Evolutionary conservation across 2,888 invertebrate species (phyloP).

Genomic region (Folsomia manolachei): DNA sequence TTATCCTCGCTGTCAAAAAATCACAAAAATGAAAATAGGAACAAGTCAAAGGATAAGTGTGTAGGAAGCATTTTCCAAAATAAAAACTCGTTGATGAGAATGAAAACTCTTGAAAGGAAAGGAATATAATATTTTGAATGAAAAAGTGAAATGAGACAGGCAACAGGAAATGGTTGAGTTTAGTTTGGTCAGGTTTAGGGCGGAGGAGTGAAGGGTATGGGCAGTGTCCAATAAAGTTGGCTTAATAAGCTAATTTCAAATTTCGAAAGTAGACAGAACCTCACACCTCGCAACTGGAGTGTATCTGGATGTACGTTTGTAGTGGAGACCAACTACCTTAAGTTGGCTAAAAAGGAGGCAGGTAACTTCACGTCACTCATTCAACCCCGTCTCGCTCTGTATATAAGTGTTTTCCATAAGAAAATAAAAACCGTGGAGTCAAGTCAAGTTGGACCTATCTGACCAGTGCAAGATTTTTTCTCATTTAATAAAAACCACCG

Average conservation of each 20-base stretch:
- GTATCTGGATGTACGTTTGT: too few species aligned
- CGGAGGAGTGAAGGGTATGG: slow-evolving; percentile 24
- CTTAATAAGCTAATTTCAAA: slow-evolving; percentile 44
- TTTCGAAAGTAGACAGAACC: slow-evolving; percentile 31
- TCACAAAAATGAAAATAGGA: too few species aligned
- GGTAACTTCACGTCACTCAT: slow-evolving; percentile 29
- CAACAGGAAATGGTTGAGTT: too few species aligned
- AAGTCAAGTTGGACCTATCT: not conserved
- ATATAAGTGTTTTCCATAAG: slow-evolving; percentile 19
- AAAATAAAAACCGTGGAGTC: slow-evolving; percentile 3
- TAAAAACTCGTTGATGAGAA: too few species aligned
- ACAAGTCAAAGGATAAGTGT: too few species aligned
- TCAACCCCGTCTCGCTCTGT: slow-evolving; percentile 14
- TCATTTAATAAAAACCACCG: not conserved
- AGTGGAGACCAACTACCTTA: slow-evolving; percentile 28
- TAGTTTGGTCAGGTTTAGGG: too few species aligned
- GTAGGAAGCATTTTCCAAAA: too few species aligned
- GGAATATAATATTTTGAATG: not conserved
- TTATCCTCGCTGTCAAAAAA: too few species aligned
- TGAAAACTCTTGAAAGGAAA: not conserved
- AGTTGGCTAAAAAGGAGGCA: slow-evolving; percentile 29
- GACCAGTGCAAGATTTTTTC: not conserved
- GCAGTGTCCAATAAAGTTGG: slow-evolving; percentile 41
- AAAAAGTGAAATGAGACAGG: slow-evolving; percentile 12
- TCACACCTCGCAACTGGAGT: slow-evolving; percentile 43